Conservation (phyloP, 2,888 invertebrate species). For the Aquatica leii region DNA sequence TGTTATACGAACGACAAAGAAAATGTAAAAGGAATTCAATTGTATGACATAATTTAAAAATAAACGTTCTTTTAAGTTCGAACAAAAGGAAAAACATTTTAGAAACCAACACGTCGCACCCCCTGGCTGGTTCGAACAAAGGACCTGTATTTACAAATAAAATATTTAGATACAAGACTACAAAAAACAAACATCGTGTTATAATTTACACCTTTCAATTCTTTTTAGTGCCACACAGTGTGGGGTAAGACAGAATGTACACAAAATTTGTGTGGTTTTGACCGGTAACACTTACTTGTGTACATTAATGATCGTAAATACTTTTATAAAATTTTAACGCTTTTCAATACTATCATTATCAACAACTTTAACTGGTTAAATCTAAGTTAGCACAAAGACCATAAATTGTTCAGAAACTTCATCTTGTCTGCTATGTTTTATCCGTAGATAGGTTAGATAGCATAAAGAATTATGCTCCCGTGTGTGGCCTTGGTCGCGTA, state of each 20-base stretch:
- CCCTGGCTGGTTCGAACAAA: slow-evolving; percentile 49
- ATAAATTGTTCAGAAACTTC: slow-evolving; percentile 56
- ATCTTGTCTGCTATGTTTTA: slow-evolving; percentile 54
- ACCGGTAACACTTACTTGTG: slow-evolving; percentile 13
- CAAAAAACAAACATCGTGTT: slow-evolving; percentile 51
- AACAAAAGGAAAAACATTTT: slow-evolving; percentile 40
- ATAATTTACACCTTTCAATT: slow-evolving; percentile 52
- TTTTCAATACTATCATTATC: slow-evolving; percentile 24
- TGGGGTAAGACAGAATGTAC: slow-evolving; percentile 27
- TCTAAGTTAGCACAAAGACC: slow-evolving; percentile 50
- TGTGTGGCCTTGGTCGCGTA: slow-evolving; percentile 54
- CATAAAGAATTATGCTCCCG: slow-evolving; percentile 54
- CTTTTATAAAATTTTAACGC: slow-evolving; percentile 25
- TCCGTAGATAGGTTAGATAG: slow-evolving; percentile 55
- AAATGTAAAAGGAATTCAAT: slow-evolving; percentile 25
- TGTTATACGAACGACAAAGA: slow-evolving; percentile 13
- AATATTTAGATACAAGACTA: slow-evolving; percentile 50
- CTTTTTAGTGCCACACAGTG: slow-evolving; percentile 45
- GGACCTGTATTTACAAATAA: slow-evolving; percentile 50
- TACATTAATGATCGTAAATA: slow-evolving; percentile 9
- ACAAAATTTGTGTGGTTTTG: slow-evolving; percentile 15
- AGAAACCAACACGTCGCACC: slow-evolving; percentile 42
- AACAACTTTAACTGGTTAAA: slow-evolving; percentile 38
- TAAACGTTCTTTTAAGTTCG: slow-evolving; percentile 29
- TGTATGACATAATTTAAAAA: slow-evolving; percentile 39